phyloP scores from a whole-genome alignment of 1,140 invertebrate genomes.

The Scaptomyza pallida region DNA sequence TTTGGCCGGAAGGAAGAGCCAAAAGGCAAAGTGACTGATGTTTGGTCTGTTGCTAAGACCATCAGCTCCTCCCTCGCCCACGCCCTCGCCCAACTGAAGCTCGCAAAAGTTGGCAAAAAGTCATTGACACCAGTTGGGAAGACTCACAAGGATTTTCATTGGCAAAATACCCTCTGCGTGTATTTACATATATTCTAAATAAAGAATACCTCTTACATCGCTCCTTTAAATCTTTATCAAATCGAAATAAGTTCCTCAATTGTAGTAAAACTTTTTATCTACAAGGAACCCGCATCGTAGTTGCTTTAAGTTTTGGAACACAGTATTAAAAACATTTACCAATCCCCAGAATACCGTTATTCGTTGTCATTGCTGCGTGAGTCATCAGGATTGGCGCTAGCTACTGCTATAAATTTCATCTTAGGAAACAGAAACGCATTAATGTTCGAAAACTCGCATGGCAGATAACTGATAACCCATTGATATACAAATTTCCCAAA shows the following conservation, averaged over 20 bases:
- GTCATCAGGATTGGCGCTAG: constrained; percentile 1
- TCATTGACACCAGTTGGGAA: constrained; percentile 33
- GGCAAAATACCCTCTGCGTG: background rate
- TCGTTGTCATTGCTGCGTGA: constrained; percentile 31
- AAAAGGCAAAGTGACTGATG: constrained; percentile 43
- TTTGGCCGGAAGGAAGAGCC: constrained; percentile 44
- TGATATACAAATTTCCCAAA: constrained; percentile 9
- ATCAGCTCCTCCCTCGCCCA: no score
- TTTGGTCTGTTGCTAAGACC: constrained; percentile 16
- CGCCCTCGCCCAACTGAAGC: background rate
- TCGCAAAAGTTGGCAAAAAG: constrained; percentile 23
- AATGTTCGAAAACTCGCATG: background rate
- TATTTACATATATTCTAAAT: background rate
- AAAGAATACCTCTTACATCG: no score
- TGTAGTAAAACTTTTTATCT: no score
- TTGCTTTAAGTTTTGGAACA: background rate
- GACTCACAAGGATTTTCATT: background rate
- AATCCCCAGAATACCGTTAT: background rate
- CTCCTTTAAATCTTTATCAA: no score
- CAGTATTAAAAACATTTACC: background rate
- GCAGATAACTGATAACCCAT: constrained; percentile 15
- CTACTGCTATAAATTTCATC: constrained; percentile 17
- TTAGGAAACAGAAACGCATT: constrained; percentile 4
- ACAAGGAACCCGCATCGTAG: background rate
- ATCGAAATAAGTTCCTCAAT: no score